phyloP scores from a whole-genome alignment of 2,888 invertebrate genomes.

The Pachymerium ferrugineum region DNA sequence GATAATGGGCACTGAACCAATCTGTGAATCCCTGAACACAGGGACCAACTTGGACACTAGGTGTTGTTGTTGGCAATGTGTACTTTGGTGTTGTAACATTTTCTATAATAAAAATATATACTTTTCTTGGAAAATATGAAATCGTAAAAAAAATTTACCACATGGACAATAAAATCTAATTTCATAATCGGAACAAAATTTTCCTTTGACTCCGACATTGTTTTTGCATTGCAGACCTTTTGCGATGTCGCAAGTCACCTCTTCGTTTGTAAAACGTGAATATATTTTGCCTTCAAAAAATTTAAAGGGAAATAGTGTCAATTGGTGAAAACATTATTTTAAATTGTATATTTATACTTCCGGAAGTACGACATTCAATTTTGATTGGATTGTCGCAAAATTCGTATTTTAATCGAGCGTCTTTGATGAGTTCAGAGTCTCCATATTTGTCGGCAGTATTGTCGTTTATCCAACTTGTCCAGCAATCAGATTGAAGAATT shows the following conservation, averaged over 20 bases:
- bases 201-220: constrained; percentile 37
- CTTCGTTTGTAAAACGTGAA: constrained; percentile 30
- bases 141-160: constrained; percentile 34
- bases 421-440: constrained; percentile 39
- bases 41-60: neutral
- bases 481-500: constrained; percentile 41
- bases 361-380: constrained; percentile 38
- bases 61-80: neutral
- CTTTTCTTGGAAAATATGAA: neutral
- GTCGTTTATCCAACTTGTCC: constrained; percentile 45
- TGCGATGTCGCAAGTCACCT: constrained; percentile 40
- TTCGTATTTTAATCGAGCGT: constrained; percentile 35
- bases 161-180: constrained; percentile 45
- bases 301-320: neutral
- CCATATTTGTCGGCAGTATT: constrained; percentile 37
- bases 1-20: constrained; percentile 37
- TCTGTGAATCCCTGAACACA: constrained; percentile 38
- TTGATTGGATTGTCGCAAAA: constrained; percentile 39
- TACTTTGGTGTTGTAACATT: neutral
- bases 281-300: neutral
- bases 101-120: no score
- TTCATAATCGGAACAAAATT: constrained; percentile 44
- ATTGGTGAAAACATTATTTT: neutral
- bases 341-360: constrained; percentile 34
- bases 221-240: constrained; percentile 42